Evolutionary conservation across 2,113 vertebrate genomes (phyloP).

Genomic region (Aphyosemion australe): DNA sequence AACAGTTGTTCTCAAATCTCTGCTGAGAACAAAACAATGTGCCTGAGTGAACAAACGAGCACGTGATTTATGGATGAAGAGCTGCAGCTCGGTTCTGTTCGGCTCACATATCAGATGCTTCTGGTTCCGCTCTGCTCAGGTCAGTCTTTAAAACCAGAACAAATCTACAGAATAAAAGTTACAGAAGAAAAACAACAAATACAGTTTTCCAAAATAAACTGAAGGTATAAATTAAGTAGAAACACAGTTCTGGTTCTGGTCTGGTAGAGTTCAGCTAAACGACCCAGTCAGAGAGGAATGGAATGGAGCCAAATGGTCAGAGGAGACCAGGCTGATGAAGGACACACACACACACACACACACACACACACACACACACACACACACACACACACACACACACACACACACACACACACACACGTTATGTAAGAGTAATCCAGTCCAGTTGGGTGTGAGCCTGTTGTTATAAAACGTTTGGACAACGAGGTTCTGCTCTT

Average conservation of each 20-base stretch:
- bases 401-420: too few relatives aligned
- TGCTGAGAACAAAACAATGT: slow-evolving; percentile 43
- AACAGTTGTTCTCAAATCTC: background rate
- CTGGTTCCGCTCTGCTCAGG: background rate
- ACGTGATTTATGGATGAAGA: slow-evolving; percentile 57
- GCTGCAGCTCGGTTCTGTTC: background rate
- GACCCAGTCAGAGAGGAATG: background rate
- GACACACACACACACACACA: background rate
- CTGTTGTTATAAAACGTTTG: background rate
- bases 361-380: too few relatives aligned
- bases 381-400: too few relatives aligned
- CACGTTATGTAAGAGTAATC: background rate
- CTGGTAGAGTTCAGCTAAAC: too few relatives aligned
- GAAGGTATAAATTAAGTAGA: too few relatives aligned
- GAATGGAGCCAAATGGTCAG: background rate
- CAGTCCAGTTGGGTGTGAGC: background rate
- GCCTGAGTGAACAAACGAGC: slow-evolving; percentile 48
- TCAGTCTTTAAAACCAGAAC: background rate
- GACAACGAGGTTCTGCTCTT: background rate
- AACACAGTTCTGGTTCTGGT: too few relatives aligned
- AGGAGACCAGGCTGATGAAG: background rate
- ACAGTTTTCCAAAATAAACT: too few relatives aligned
- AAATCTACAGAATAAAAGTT: background rate
- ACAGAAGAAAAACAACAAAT: background rate
- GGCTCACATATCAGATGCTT: background rate